Conservation (phyloP, 2,797 vertebrate genomes). For the Chelmon rostratus region DNA sequence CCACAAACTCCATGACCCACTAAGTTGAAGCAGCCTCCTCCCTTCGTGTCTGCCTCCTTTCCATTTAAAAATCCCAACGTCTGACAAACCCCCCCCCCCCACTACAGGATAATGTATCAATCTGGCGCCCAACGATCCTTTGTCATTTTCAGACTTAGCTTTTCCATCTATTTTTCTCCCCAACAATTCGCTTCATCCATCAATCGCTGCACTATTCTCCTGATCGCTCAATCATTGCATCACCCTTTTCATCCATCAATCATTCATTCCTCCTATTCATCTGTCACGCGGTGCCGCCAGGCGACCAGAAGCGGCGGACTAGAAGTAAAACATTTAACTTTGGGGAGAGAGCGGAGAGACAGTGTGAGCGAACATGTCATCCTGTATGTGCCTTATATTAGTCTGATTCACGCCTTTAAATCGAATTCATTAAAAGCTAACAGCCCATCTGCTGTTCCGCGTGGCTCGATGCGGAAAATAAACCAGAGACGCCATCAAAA, state of each 20-base stretch:
- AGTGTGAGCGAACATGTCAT: not conserved
- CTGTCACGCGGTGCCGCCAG: conserved; percentile 36
- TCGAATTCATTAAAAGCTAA: conserved; percentile 51
- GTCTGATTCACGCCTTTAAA: conserved; percentile 29
- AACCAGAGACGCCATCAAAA: conserved; percentile 30
- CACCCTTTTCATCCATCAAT: conserved; percentile 65
- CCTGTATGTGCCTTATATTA: conserved; percentile 30
- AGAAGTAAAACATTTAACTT: conserved; percentile 33
- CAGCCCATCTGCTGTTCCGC: conserved; percentile 48
- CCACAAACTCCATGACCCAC: conserved; percentile 79
- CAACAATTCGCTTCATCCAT: conserved; percentile 61
- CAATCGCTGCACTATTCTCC: conserved; percentile 46
- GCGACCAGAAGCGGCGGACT: conserved; percentile 22
- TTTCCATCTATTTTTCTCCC: conserved; percentile 56
- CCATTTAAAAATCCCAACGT: conserved; percentile 52
- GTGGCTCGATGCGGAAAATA: conserved; percentile 12
- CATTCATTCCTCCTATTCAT: conserved; percentile 51
- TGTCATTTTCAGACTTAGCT: conserved; percentile 67
- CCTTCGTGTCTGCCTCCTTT: conserved; percentile 55
- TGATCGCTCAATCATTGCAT: conserved; percentile 71
- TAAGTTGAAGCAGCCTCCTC: conserved; percentile 63
- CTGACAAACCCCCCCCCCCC: conserved; percentile 7
- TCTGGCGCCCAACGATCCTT: conserved; percentile 63
- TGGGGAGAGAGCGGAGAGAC: conserved; percentile 9
- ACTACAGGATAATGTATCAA: conserved; percentile 66